Evolutionary conservation across 2,113 vertebrate species (phyloP), one percentile per base, ranked within the genome.

Genomic region (Patagioenas fasciata): DNA sequence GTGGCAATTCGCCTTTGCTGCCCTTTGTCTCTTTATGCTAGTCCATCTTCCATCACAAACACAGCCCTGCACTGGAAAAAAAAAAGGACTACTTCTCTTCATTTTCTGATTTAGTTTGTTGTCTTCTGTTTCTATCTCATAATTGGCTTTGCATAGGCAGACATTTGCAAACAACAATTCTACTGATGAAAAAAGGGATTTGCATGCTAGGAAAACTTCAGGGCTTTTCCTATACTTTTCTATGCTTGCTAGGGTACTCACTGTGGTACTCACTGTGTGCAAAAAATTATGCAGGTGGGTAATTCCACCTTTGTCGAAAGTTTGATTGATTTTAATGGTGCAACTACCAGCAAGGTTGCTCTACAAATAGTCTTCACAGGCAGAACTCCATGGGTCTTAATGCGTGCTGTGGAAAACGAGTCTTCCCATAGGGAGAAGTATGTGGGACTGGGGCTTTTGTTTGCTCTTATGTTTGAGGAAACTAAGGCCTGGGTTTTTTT

Each of bases 351-450:
- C 64, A 86, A 80, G 96, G 15, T 15, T 31, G 11, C 80, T 70
- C 29, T 74, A 34, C 12, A 71, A 66, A 70, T 21, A 24, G 21
- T 81, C 10, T 47, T 74, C 20, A 23, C 17, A 10, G 26, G 24
- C 5, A 93, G 38, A 51, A 15, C 28, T 75, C 24, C 40, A 36
- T n/a, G 23, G 21, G 5, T 25, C 42, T 78, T 67, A 50, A 54
- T 3, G 31, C 0, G 0, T 13, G 11, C 66, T 61, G 13, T n/a
- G 28, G 50, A 85, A 94, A 50, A 53, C 7, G 0, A n/a, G 13
- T 50, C 8, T 58, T 95, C 15, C 13, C 2, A 2, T 3, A 67
- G 15, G 28, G 16, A 66, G 13, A 66, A 56, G 20, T 51, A 60
- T 12, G 3, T 1, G 1, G 25, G 29, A 54, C 9, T 13, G 36